phyloP scores from a whole-genome alignment of 37 sponge, comb jelly and placozoan genomes.

The Beroe ovata region DNA sequence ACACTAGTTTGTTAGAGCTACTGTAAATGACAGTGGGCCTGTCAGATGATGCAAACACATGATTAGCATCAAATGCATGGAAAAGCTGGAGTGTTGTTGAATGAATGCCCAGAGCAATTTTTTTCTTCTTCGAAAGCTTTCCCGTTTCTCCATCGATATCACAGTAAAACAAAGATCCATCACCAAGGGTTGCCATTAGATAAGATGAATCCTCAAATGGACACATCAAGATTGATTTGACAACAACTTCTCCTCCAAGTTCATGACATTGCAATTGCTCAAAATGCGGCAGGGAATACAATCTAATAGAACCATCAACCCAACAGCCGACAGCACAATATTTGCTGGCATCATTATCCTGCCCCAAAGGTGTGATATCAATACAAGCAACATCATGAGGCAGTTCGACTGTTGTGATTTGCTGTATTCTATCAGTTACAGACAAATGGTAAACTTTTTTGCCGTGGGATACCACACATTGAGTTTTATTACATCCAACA shows the following conservation, averaged over 20 bases:
- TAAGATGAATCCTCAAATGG: constrained; percentile 72
- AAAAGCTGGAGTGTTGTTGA: constrained; percentile 79
- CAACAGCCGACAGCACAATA: constrained; percentile 88
- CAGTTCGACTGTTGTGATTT: constrained; percentile 65
- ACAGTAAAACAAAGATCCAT: constrained; percentile 85
- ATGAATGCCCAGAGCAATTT: constrained; percentile 78
- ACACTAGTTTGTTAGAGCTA: constrained; percentile 82
- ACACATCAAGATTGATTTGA: constrained; percentile 81
- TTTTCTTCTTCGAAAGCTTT: constrained; percentile 55
- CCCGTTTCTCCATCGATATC: constrained; percentile 73
- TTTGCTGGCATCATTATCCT: constrained; percentile 43
- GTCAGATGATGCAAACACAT: constrained; percentile 93
- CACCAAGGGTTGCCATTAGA: constrained; percentile 89
- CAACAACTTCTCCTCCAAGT: constrained; percentile 88
- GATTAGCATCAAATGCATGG: constrained; percentile 69
- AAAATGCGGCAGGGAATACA: constrained; percentile 77
- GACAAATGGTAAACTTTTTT: constrained; percentile 75
- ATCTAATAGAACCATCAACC: constrained; percentile 81
- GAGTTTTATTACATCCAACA: constrained; percentile 75
- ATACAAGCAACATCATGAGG: constrained; percentile 89
- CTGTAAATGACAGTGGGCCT: constrained; percentile 93
- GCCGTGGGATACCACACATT: constrained; percentile 81
- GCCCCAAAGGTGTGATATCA: constrained; percentile 77
- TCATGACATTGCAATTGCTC: constrained; percentile 71
- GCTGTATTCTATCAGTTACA: constrained; percentile 10